Evolutionary conservation across 2,797 vertebrate species (phyloP).

Genomic region (Lophius americanus): DNA sequence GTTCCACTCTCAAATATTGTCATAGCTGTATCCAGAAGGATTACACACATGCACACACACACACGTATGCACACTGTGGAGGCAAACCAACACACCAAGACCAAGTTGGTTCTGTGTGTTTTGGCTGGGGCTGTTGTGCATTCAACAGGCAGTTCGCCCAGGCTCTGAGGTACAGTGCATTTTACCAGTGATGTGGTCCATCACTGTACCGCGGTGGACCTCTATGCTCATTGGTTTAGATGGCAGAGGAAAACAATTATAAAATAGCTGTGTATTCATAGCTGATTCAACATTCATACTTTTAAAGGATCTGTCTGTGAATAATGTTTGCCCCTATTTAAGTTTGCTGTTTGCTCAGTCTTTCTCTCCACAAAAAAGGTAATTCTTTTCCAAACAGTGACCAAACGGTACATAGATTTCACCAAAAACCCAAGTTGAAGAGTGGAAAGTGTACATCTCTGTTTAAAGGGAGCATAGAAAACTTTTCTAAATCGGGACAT

Average conservation of each 20-base stretch:
- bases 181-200: constrained; percentile 80
- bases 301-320: constrained; percentile 72
- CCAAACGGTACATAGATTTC: constrained; percentile 52
- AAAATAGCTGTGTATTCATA: constrained; percentile 77
- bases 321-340: constrained; percentile 67
- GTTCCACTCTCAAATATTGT: constrained; percentile 50
- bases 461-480: constrained; percentile 44
- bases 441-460: constrained; percentile 64
- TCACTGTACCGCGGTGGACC: constrained; percentile 70
- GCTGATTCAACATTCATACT: constrained; percentile 75
- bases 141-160: constrained; percentile 78
- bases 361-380: constrained; percentile 63
- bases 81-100: constrained; percentile 56
- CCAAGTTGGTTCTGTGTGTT: constrained; percentile 73
- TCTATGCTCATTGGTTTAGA: constrained; percentile 74
- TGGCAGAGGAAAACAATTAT: constrained; percentile 80
- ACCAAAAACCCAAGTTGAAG: constrained; percentile 43
- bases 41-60: constrained; percentile 15
- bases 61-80: constrained; percentile 38
- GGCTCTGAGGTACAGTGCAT: constrained; percentile 72
- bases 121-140: constrained; percentile 73
- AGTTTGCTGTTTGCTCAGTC: constrained; percentile 73
- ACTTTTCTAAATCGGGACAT: constrained; percentile 39
- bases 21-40: constrained; percentile 45
- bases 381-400: constrained; percentile 46